Evolutionary conservation across 2,797 vertebrate species (phyloP).

Genomic region (Fistularia commersonii): DNA sequence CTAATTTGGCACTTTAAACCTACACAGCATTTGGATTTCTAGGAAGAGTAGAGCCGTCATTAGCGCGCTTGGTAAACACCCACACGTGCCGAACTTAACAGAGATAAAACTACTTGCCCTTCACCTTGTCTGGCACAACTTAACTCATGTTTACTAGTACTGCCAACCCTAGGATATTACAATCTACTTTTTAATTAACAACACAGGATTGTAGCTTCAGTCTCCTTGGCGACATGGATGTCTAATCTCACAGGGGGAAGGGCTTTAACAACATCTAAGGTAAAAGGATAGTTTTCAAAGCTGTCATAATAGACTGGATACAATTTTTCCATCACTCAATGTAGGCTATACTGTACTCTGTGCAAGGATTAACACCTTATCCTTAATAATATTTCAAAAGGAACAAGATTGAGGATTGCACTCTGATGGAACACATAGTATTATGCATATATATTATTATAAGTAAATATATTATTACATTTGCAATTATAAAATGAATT

Average conservation of each 20-base stretch:
- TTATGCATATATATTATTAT: too few relatives aligned
- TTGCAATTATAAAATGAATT: background rate
- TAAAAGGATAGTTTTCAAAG: too few relatives aligned
- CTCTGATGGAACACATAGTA: too few relatives aligned
- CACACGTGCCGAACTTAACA: conserved; percentile 40
- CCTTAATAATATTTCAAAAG: too few relatives aligned
- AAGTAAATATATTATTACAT: too few relatives aligned
- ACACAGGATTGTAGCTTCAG: conserved; percentile 23
- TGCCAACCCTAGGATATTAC: conserved; percentile 35
- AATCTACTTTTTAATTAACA: conserved; percentile 29
- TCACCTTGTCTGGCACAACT: conserved; percentile 17
- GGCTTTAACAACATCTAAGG: background rate
- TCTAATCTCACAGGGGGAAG: conserved; percentile 40
- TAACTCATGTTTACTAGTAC: conserved; percentile 16
- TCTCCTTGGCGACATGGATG: conserved; percentile 39
- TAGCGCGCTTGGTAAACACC: conserved; percentile 6
- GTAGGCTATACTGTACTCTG: too few relatives aligned
- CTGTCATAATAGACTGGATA: too few relatives aligned
- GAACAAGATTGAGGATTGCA: too few relatives aligned
- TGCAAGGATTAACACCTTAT: too few relatives aligned
- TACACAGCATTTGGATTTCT: conserved; percentile 16
- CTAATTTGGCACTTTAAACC: conserved; percentile 11
- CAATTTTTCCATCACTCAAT: too few relatives aligned
- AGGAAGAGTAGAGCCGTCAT: conserved; percentile 16
- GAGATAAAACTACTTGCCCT: conserved; percentile 56